phyloP scores from a whole-genome alignment of 2,888 invertebrate species.

The Rotaria socialis region DNA sequence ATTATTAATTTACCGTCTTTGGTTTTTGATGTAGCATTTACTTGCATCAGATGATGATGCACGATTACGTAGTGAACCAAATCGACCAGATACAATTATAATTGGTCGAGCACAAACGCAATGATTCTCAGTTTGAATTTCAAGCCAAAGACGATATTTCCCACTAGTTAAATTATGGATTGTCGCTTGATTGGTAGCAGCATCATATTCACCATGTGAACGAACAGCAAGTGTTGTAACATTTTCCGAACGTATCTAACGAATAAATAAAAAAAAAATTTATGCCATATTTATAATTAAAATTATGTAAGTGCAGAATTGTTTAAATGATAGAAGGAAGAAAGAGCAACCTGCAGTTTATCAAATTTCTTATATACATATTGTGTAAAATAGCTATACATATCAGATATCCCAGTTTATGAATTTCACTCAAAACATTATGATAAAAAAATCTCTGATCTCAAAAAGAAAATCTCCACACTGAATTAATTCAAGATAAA shows the following conservation, averaged over 20 bases:
- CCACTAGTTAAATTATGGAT: not conserved
- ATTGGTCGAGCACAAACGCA: not conserved
- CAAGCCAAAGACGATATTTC: slow-evolving; percentile 13
- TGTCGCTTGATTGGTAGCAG: not conserved
- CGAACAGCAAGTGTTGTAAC: not conserved
- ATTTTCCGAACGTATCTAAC: not conserved
- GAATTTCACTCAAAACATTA: too few species aligned
- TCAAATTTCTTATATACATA: too few species aligned
- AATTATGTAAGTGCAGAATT: too few species aligned
- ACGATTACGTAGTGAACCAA: not conserved
- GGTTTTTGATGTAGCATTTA: not conserved
- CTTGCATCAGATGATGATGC: not conserved
- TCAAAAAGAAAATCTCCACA: too few species aligned
- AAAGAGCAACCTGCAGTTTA: too few species aligned
- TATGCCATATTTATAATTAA: too few species aligned
- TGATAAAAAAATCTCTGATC: too few species aligned
- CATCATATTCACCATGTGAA: not conserved
- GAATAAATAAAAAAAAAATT: not conserved
- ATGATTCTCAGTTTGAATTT: slow-evolving; percentile 10
- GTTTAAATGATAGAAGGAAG: too few species aligned
- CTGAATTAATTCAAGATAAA: too few species aligned
- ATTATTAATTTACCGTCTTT: not conserved
- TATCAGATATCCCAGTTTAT: too few species aligned
- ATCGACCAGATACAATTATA: not conserved
- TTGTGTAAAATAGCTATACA: too few species aligned